Percentiles rank a stretch among this genome's conserved stretches.
Evolutionary conservation across 2,888 invertebrate species (phyloP).

Genomic region (Neria commutata): DNA sequence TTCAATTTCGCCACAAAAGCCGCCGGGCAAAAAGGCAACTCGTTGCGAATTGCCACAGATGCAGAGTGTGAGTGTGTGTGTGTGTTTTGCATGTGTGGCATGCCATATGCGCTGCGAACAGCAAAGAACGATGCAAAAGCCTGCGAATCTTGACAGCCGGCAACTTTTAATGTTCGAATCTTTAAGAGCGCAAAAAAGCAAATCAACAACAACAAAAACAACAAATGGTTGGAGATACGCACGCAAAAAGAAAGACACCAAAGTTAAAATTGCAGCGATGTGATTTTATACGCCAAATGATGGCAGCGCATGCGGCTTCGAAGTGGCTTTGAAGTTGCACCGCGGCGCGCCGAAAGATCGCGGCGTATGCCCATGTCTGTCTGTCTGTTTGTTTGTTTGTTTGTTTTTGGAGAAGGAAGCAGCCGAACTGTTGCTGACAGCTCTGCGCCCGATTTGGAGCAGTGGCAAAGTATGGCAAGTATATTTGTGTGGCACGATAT

Average conservation of each 20-base stretch:
- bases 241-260: no score
- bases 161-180: conserved; percentile 55
- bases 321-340: conserved; percentile 44
- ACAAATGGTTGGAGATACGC: background rate
- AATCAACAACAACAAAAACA: conserved; percentile 13
- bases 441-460: no score
- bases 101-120: conserved; percentile 36
- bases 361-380: conserved; percentile 32
- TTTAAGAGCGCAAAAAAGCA: conserved; percentile 17
- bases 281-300: conserved; percentile 37
- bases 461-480: no score
- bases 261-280: conserved; percentile 46
- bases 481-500: no score
- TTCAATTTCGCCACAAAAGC: conserved; percentile 41
- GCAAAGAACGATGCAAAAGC: conserved; percentile 45
- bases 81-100: no score
- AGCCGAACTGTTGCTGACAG: no score
- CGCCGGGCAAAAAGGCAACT: conserved; percentile 1
- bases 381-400: conserved; percentile 25
- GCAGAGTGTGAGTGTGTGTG: no score
- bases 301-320: no score
- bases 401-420: no score
- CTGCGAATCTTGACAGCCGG: conserved; percentile 54
- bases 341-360: conserved; percentile 22
- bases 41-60: no score